These are phyloP conservation scores for Calycopis cecrops DNA, from an alignment of 1,140 invertebrate genomes.

Conservation along the genomic window DNA sequence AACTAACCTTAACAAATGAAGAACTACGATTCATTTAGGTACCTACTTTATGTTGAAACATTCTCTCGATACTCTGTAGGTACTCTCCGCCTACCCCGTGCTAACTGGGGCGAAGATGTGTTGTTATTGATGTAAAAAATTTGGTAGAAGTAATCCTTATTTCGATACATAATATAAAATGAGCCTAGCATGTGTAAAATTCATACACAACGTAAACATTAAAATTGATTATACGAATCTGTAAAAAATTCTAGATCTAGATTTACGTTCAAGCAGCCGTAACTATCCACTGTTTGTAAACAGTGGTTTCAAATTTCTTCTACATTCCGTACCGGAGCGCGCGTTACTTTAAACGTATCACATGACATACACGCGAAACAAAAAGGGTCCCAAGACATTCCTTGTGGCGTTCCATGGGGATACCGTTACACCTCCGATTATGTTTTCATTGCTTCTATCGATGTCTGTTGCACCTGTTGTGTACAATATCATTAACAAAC, in stretches of 20 bases:
- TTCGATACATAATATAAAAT: too few relatives aligned
- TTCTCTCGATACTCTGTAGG: too few relatives aligned
- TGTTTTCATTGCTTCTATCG: slow-evolving; percentile 11
- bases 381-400: slow-evolving; percentile 37
- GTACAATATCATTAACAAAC: background rate
- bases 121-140: too few relatives aligned
- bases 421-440: slow-evolving; percentile 31
- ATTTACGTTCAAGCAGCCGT: background rate
- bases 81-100: too few relatives aligned
- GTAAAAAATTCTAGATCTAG: background rate
- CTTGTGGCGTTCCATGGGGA: slow-evolving; percentile 36
- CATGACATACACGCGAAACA: slow-evolving; percentile 31
- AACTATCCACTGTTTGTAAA: slow-evolving; percentile 26
- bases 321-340: slow-evolving; percentile 40
- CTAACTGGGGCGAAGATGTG: too few relatives aligned
- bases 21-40: too few relatives aligned
- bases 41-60: too few relatives aligned
- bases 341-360: slow-evolving; percentile 31
- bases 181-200: too few relatives aligned
- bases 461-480: slow-evolving; percentile 11
- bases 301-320: slow-evolving; percentile 47
- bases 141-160: too few relatives aligned
- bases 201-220: too few relatives aligned
- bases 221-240: too few relatives aligned
- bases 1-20: too few relatives aligned